Evolutionary conservation across 2,797 vertebrate genomes (phyloP).

Genomic region (Arrhamphus sclerolepis): DNA sequence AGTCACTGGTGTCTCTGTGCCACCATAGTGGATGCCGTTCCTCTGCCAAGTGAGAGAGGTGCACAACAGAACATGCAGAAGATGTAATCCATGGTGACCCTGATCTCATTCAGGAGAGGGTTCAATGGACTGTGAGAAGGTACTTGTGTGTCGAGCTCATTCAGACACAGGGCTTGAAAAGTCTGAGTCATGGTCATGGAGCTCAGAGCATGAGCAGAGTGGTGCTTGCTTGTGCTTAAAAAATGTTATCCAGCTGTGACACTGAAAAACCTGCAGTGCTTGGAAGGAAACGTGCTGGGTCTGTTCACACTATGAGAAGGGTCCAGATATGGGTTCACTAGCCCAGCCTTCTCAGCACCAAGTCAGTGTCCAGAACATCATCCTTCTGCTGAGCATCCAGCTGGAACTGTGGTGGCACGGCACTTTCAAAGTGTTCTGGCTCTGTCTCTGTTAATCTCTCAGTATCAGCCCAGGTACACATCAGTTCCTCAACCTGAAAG

Average conservation of each 20-base stretch:
- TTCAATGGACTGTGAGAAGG: not conserved
- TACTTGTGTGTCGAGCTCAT: not conserved
- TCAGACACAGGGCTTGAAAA: not conserved
- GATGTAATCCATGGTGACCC: not conserved
- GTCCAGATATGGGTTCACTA: not conserved
- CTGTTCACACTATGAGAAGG: not conserved
- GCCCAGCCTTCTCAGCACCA: no score
- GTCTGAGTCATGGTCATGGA: not conserved
- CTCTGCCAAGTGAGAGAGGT: not conserved
- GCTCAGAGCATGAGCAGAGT: not conserved
- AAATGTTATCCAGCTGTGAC: not conserved
- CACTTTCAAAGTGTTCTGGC: no score
- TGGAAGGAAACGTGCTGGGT: not conserved
- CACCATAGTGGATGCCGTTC: not conserved
- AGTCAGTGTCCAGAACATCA: no score
- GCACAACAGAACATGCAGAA: not conserved
- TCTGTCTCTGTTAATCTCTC: no score
- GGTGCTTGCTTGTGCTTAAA: not conserved
- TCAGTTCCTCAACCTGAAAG: no score
- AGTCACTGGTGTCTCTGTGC: not conserved
- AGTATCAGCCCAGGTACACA: no score
- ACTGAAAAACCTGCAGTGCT: no score
- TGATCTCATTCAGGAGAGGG: not conserved
- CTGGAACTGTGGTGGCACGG: no score
- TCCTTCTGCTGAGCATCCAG: no score